A percentile compares a stretch with the other conserved stretches of the same genome.
Evolutionary conservation across 2,797 vertebrate species (phyloP).

Genomic region (Mormyrus hasselquistii): DNA sequence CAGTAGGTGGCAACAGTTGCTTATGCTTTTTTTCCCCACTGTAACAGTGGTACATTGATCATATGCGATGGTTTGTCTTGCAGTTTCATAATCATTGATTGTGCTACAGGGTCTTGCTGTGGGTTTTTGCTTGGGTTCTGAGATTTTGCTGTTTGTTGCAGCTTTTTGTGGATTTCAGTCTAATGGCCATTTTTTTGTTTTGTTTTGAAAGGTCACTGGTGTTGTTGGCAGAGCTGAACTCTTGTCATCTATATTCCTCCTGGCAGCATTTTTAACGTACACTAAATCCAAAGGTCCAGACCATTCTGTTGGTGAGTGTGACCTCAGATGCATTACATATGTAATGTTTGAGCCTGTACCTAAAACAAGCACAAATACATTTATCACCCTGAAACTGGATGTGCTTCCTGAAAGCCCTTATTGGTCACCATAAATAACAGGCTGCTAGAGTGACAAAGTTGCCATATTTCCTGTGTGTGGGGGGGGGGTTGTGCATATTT

Average conservation of each 20-base stretch:
- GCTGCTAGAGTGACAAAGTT: not conserved
- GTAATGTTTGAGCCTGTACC: not conserved
- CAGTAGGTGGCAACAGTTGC: conserved; percentile 59
- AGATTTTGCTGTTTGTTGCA: not conserved
- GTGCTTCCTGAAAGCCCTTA: not conserved
- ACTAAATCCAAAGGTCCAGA: conserved; percentile 87
- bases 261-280: conserved; percentile 91
- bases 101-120: not conserved
- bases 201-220: conserved; percentile 78
- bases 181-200: not conserved
- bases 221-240: conserved; percentile 97
- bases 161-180: not conserved
- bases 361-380: not conserved
- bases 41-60: not conserved
- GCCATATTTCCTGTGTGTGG: not conserved
- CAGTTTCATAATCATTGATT: not conserved
- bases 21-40: not conserved
- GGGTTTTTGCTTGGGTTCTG: not conserved
- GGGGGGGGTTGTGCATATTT: not conserved
- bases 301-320: conserved; percentile 81
- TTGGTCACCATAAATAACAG: not conserved
- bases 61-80: not conserved
- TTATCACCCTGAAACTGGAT: not conserved
- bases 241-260: conserved; percentile 92
- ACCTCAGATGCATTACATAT: not conserved